Base-by-base conservation (phyloP, 1,140 invertebrate genomes). In the Bemisia tabaci region DNA sequence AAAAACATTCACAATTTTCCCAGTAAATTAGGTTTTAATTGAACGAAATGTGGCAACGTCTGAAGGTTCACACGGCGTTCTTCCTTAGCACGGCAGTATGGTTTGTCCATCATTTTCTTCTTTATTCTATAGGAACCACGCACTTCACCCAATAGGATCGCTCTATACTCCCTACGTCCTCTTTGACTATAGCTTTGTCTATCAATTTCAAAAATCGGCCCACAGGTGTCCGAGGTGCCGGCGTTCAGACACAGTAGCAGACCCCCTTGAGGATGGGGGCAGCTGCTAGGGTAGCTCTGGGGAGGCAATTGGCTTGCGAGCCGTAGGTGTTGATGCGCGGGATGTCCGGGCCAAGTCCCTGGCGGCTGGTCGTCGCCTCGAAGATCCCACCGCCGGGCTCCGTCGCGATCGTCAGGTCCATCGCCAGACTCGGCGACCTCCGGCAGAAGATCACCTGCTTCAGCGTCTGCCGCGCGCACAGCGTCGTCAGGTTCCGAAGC, bases 251-350 rank as follows among this genome's bases (percentile, higher is more conserved):
- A 67, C 71, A 72, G 63, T 69, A 72, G 67, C 71, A 72, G 26
- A 72, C 66, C 1, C 67, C 66, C 23, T 69, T 69, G 2, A 71
- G 60, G 48, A 71, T 67, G 24, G 66, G 66, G 39, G 65, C 68
- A 48, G 67, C 68, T 23, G 63, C 68, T 5, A 69, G 66, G 2
- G 69, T 21, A 17, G 39, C 61, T 59, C 62, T 62, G 0, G 69
- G 59, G 23, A 72, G 63, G 66, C 72, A 73, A 59, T 69, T 63
- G 23, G 69, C 70, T 65, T 73, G 70, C 23, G 63, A 58, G 0
- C 72, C 72, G 60, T 73, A 73, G 22, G 59, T 22, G 26, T 73
- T 73, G 60, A 73, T 70, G 22, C 72, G 63, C n/a, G 69, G 64
- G 2, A 73, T 64, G 24, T 70, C 60, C 9, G 67, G 68, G 23